These are phyloP conservation scores for Atta cephalotes DNA, from an alignment of 1,140 invertebrate species.

Conservation along the genomic window DNA sequence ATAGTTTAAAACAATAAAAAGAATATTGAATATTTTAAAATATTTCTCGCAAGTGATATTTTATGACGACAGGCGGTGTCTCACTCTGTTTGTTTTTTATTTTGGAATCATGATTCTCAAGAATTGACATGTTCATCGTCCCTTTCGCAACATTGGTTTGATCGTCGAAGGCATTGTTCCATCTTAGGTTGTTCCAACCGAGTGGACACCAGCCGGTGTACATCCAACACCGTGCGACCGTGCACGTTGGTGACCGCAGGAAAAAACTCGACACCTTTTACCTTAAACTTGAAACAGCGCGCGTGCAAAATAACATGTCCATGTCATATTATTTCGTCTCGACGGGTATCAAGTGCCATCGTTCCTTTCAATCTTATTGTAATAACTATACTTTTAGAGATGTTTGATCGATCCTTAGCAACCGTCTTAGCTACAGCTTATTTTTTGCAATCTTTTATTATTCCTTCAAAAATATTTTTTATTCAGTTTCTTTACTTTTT, in stretches of 20 bases:
- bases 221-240: slow-evolving; percentile 82
- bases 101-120: not conserved
- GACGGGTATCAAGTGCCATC: slow-evolving; percentile 30
- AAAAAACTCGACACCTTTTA: slow-evolving; percentile 80
- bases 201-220: slow-evolving; percentile 81
- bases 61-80: not conserved
- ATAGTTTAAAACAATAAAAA: not conserved
- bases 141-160: not conserved
- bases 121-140: not conserved
- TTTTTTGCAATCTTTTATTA: not conserved
- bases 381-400: not conserved
- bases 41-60: not conserved
- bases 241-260: slow-evolving; percentile 71
- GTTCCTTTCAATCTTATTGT: not conserved
- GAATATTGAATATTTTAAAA: too few relatives aligned
- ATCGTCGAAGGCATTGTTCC: slow-evolving; percentile 72
- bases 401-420: not conserved
- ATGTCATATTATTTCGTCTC: slow-evolving; percentile 25
- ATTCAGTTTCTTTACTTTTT: not conserved
- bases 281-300: slow-evolving; percentile 78
- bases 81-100: not conserved
- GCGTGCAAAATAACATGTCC: slow-evolving; percentile 45
- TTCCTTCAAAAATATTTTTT: not conserved
- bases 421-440: not conserved
- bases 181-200: slow-evolving; percentile 78